Percentiles rank a stretch among this genome's conserved stretches.
Evolutionary conservation across 2,113 vertebrate species (phyloP).

Genomic region (Callaeas wilsoni): DNA sequence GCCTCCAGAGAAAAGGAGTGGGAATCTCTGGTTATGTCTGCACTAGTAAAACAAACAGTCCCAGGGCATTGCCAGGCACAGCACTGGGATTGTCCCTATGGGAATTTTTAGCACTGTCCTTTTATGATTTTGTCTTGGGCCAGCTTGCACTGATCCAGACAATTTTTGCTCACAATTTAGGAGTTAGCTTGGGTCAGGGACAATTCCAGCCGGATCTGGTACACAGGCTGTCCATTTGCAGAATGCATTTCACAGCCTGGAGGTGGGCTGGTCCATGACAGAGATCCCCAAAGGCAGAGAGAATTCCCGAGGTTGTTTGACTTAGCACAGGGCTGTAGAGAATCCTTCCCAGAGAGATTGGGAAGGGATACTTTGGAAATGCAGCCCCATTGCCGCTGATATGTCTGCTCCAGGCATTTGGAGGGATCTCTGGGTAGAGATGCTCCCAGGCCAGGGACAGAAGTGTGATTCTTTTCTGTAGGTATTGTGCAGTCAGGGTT

Average conservation of each 20-base stretch:
- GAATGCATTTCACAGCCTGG: neutral
- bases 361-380: neutral
- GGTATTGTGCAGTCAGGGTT: neutral
- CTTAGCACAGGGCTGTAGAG: neutral
- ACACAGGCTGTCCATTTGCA: neutral
- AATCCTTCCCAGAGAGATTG: neutral
- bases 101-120: neutral
- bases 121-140: neutral
- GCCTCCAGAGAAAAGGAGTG: neutral
- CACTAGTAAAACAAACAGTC: conserved; percentile 5
- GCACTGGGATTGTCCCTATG: neutral
- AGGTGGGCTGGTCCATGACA: neutral
- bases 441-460: neutral
- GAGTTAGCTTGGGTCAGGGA: neutral
- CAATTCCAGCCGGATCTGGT: neutral
- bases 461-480: neutral
- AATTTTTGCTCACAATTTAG: neutral
- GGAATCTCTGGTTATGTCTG: neutral
- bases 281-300: neutral
- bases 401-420: neutral
- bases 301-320: neutral
- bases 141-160: neutral
- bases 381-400: neutral
- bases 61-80: neutral
- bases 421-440: neutral